Conservation (phyloP, 2,888 invertebrate genomes). For the Campoplex nolae region DNA sequence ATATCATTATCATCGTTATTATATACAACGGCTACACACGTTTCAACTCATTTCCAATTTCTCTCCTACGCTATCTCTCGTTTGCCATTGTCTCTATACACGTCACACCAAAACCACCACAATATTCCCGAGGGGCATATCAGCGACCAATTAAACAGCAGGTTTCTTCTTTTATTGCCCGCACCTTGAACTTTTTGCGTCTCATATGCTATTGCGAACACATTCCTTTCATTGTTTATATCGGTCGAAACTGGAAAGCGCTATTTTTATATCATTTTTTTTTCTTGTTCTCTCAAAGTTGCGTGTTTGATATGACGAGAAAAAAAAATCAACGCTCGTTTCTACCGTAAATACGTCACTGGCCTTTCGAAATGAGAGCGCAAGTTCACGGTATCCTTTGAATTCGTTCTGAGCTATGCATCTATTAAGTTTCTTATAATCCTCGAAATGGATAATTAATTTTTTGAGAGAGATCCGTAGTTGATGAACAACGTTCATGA, state of each 20-base stretch:
- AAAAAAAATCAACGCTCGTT: neutral
- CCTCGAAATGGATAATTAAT: neutral
- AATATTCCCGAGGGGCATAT: slow-evolving; percentile 65
- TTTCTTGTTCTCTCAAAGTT: slow-evolving; percentile 9
- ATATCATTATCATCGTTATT: slow-evolving; percentile 3
- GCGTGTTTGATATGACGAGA: neutral
- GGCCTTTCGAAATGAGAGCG: neutral
- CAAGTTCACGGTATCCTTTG: neutral
- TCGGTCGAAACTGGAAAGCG: slow-evolving; percentile 63
- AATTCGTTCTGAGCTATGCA: slow-evolving; percentile 19
- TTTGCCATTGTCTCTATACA: slow-evolving; percentile 32
- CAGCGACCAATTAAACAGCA: slow-evolving; percentile 71
- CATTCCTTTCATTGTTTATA: slow-evolving; percentile 70
- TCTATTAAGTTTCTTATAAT: neutral
- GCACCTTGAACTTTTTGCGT: neutral
- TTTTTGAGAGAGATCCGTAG: neutral
- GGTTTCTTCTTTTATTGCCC: slow-evolving; percentile 64
- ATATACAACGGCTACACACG: neutral
- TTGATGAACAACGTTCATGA: neutral
- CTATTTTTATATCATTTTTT: slow-evolving; percentile 41
- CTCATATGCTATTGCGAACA: slow-evolving; percentile 15
- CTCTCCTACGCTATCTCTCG: slow-evolving; percentile 39
- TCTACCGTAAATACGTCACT: neutral
- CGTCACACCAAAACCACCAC: slow-evolving; percentile 40
- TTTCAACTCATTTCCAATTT: slow-evolving; percentile 52